Percentiles rank a stretch among this genome's conserved stretches.
phyloP scores from a whole-genome alignment of 2,888 invertebrate species.

The Spicauda simplicius region DNA sequence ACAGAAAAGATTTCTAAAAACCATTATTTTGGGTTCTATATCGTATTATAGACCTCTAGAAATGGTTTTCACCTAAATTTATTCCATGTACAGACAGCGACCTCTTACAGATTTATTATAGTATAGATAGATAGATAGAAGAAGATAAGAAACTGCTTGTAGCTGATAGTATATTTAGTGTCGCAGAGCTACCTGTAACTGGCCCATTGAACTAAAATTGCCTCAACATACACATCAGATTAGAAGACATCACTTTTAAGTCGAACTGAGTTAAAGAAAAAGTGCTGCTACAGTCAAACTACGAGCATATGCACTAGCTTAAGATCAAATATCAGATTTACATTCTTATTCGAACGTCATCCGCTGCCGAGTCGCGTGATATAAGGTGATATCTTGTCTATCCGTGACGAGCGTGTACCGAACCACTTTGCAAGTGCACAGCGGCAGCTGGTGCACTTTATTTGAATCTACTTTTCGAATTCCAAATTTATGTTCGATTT shows the following conservation, averaged over 20 bases:
- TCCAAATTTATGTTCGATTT: slow-evolving; percentile 60
- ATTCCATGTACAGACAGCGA: no score
- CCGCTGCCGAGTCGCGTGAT: slow-evolving; percentile 52
- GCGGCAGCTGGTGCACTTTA: no score
- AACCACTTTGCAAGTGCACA: slow-evolving; percentile 66
- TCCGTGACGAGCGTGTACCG: slow-evolving; percentile 65
- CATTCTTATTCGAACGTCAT: slow-evolving; percentile 46
- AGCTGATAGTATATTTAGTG: background rate
- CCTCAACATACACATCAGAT: no score
- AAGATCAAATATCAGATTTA: background rate
- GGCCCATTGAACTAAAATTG: no score
- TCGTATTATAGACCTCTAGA: no score
- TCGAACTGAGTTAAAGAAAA: background rate
- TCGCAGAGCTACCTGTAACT: no score
- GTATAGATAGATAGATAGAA: no score
- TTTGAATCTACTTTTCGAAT: slow-evolving; percentile 71
- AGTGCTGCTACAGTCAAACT: background rate
- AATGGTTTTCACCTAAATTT: no score
- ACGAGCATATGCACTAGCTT: background rate
- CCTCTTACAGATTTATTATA: no score
- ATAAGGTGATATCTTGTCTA: slow-evolving; percentile 56
- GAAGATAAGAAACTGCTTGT: background rate
- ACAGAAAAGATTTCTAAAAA: no score
- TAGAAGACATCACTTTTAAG: background rate
- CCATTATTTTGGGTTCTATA: no score